Conservation (phyloP, 92 coral and sea anemone species). For the Pocillopora grandis region DNA sequence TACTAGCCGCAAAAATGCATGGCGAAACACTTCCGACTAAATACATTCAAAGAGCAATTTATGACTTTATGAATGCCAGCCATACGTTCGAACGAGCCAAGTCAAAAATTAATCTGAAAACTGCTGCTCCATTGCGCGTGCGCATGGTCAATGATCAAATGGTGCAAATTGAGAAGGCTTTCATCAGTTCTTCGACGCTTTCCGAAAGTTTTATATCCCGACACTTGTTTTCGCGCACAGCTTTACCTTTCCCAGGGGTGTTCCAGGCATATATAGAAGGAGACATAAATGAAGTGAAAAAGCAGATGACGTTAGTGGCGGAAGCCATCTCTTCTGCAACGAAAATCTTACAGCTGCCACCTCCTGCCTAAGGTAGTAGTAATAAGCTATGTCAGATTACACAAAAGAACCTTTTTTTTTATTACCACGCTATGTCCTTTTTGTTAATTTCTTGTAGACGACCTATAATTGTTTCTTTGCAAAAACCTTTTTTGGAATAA, state of each 20-base stretch:
- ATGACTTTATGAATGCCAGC: slow-evolving; percentile 61
- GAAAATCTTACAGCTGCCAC: slow-evolving; percentile 45
- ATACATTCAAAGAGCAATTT: slow-evolving; percentile 53
- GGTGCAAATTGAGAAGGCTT: slow-evolving; percentile 75
- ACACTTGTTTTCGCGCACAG: slow-evolving; percentile 1
- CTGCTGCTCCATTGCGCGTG: slow-evolving; percentile 46
- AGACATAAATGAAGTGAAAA: slow-evolving; percentile 36
- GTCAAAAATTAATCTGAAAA: slow-evolving; percentile 35
- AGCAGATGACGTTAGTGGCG: slow-evolving; percentile 57
- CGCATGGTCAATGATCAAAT: slow-evolving; percentile 87
- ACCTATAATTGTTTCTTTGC: too few relatives aligned
- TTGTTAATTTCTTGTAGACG: too few relatives aligned
- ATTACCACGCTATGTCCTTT: too few relatives aligned
- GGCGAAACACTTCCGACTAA: slow-evolving; percentile 5
- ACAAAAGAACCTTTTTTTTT: too few relatives aligned
- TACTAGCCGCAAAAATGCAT: background rate
- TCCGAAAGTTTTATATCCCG: background rate
- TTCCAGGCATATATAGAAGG: background rate
- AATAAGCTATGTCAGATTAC: too few relatives aligned
- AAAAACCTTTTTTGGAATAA: too few relatives aligned
- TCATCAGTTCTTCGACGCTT: slow-evolving; percentile 28
- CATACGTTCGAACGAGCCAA: slow-evolving; percentile 53
- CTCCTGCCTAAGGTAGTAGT: background rate
- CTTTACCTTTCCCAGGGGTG: slow-evolving; percentile 24
- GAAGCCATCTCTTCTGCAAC: slow-evolving; percentile 59